Conservation (phyloP, 2,113 vertebrate species). For the Lathamus discolor region DNA sequence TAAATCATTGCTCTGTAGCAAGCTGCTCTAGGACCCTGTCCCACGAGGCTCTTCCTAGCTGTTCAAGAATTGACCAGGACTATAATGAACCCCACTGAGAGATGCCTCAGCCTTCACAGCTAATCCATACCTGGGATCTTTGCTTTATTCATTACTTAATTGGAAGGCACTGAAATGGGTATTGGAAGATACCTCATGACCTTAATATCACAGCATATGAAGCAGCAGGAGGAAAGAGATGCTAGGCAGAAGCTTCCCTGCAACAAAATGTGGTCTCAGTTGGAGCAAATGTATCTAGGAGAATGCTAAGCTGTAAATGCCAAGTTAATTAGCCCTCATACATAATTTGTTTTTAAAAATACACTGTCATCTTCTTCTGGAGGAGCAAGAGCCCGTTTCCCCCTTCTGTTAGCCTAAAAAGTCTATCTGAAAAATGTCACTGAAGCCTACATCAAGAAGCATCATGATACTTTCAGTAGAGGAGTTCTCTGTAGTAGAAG, state of each 20-base stretch:
- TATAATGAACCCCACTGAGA: neutral
- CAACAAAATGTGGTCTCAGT: neutral
- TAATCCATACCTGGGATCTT: neutral
- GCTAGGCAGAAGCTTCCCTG: neutral
- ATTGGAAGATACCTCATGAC: neutral
- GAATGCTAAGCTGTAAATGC: slow-evolving; percentile 40
- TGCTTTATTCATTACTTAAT: neutral
- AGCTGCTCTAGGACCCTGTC: neutral
- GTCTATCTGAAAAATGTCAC: neutral
- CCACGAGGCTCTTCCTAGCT: neutral
- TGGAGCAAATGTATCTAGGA: neutral
- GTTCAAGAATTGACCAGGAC: neutral
- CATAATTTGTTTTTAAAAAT: slow-evolving; percentile 30
- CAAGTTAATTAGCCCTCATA: slow-evolving; percentile 55
- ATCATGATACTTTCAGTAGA: neutral
- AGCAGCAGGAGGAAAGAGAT: slow-evolving; percentile 2
- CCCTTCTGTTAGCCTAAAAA: slow-evolving; percentile 27
- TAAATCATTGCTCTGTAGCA: neutral
- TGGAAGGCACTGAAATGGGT: neutral
- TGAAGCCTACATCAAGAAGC: neutral
- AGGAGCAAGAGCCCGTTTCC: neutral
- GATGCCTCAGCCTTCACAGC: neutral
- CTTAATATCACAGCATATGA: neutral
- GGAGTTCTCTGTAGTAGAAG: neutral
- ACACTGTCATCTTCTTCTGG: neutral